These are phyloP conservation scores for Stenolophus ochropezus DNA, from an alignment of 2,888 invertebrate species.

Conservation along the genomic window DNA sequence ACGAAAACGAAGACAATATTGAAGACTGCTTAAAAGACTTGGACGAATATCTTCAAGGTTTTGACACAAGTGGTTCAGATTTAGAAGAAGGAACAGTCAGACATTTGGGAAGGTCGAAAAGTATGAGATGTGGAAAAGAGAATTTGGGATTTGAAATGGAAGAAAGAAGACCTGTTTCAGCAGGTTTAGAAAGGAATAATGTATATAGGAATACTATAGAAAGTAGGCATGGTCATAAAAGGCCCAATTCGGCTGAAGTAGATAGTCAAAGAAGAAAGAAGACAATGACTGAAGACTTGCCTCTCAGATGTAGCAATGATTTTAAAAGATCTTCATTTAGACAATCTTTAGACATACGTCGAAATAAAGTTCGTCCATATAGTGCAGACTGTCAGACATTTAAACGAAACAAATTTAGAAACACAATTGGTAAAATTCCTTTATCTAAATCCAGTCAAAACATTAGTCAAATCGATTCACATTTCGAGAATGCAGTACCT, in stretches of 20 bases:
- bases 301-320: too few relatives aligned
- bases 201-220: slow-evolving; percentile 9
- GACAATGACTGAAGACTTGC: neutral
- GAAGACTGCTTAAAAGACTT: slow-evolving; percentile 75
- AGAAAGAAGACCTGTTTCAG: neutral
- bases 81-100: slow-evolving; percentile 28
- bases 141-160: slow-evolving; percentile 7
- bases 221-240: neutral
- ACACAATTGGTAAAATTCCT: neutral
- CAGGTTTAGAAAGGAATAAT: neutral
- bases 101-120: slow-evolving; percentile 39
- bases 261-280: neutral
- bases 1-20: slow-evolving; percentile 64
- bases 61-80: slow-evolving; percentile 68
- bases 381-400: neutral
- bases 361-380: neutral
- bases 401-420: slow-evolving; percentile 8
- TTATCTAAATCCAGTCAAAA: neutral
- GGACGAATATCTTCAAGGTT: slow-evolving; percentile 74
- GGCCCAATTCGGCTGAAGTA: neutral
- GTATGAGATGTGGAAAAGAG: slow-evolving; percentile 1
- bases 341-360: neutral
- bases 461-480: neutral
- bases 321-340: slow-evolving; percentile 7
- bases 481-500: neutral